A percentile compares a stretch with the other conserved stretches of the same genome.
These are phyloP conservation scores for Erebia epiphron DNA, from an alignment of 2,888 invertebrate genomes.

Conservation along the genomic window DNA sequence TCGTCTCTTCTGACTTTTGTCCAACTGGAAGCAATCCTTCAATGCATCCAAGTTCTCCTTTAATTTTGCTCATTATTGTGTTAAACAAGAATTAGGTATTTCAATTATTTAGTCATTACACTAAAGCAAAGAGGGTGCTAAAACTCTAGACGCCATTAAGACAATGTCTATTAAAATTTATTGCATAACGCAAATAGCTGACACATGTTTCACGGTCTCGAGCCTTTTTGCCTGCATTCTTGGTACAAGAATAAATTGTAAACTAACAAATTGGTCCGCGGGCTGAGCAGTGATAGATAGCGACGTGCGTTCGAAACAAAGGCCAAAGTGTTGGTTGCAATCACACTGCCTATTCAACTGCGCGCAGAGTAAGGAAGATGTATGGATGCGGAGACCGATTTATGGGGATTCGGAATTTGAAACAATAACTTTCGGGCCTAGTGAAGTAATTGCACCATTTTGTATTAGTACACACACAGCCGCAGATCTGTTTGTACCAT, in stretches of 20 bases:
- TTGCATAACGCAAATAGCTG: slow-evolving; percentile 44
- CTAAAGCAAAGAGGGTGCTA: slow-evolving; percentile 14
- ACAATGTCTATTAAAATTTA: slow-evolving; percentile 43
- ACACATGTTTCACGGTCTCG: slow-evolving; percentile 45
- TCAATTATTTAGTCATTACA: slow-evolving; percentile 12
- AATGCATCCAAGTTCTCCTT: not conserved
- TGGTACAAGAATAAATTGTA: slow-evolving; percentile 58
- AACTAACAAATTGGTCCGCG: slow-evolving; percentile 69
- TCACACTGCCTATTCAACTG: slow-evolving; percentile 72
- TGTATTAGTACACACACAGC: slow-evolving; percentile 9
- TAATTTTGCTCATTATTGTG: not conserved
- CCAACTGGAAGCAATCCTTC: not conserved
- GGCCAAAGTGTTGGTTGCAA: slow-evolving; percentile 74
- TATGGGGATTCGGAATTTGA: slow-evolving; percentile 34
- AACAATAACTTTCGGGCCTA: slow-evolving; percentile 28
- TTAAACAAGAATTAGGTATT: not conserved
- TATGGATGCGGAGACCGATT: slow-evolving; percentile 38
- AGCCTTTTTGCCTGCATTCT: slow-evolving; percentile 49
- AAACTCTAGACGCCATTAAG: slow-evolving; percentile 31
- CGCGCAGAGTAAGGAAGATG: slow-evolving; percentile 53
- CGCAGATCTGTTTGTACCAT: not conserved
- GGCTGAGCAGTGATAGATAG: slow-evolving; percentile 72
- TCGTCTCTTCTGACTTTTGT: no score
- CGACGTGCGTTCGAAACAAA: slow-evolving; percentile 72
- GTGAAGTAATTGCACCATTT: slow-evolving; percentile 23